phyloP scores from a whole-genome alignment of 2,797 vertebrate genomes.

The Trematomus bernacchii region DNA sequence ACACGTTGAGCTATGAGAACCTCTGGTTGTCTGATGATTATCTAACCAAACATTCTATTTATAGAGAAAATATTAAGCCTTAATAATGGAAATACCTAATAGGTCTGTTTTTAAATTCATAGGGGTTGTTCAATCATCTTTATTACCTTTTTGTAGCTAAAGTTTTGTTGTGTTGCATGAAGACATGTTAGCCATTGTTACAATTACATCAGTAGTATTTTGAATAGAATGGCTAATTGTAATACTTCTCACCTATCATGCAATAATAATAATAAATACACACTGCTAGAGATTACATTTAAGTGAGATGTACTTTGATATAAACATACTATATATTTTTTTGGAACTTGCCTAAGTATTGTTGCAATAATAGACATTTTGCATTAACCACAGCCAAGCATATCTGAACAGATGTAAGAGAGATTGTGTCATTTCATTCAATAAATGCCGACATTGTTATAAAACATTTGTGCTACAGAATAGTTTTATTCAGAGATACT shows the following conservation, averaged over 20 bases:
- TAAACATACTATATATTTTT: background rate
- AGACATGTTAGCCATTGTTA: background rate
- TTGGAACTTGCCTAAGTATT: background rate
- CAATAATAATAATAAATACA: background rate
- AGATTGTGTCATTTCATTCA: constrained; percentile 44
- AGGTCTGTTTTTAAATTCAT: background rate
- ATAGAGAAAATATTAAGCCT: too few species aligned
- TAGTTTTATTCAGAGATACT: constrained; percentile 52
- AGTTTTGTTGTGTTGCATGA: background rate
- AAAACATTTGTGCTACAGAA: constrained; percentile 51
- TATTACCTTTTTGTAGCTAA: background rate
- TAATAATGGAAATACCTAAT: background rate
- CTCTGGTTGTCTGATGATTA: too few species aligned
- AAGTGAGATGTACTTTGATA: background rate
- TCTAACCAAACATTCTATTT: too few species aligned
- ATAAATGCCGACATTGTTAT: constrained; percentile 54
- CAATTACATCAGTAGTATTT: background rate
- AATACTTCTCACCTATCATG: background rate
- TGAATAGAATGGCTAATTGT: background rate
- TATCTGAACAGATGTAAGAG: constrained; percentile 12
- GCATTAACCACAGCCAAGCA: constrained; percentile 22
- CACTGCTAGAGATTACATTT: background rate
- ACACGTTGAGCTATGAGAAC: too few species aligned
- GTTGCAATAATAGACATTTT: background rate
- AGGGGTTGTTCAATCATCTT: background rate